Evolutionary conservation across 1,140 invertebrate species (phyloP).

Genomic region (Popillia japonica): DNA sequence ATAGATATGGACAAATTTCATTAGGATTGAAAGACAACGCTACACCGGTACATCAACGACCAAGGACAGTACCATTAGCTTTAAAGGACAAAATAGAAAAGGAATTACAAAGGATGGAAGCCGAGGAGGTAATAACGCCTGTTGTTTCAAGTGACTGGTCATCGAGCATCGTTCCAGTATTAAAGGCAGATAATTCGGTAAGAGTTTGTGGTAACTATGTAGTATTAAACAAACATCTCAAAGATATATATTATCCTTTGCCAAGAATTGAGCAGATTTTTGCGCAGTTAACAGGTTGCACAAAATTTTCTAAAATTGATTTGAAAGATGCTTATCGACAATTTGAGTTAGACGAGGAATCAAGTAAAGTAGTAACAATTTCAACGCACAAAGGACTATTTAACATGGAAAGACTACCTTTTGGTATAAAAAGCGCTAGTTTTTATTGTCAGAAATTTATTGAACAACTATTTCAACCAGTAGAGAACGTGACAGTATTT

Average conservation of each 20-base stretch:
- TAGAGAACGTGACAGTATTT: background rate
- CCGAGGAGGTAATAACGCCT: too few species aligned
- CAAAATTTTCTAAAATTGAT: background rate
- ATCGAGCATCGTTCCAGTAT: too few species aligned
- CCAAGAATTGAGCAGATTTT: too few species aligned
- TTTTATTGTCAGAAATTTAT: background rate
- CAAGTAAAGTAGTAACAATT: background rate
- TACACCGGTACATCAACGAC: background rate
- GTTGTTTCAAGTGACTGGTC: too few species aligned
- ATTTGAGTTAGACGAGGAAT: background rate
- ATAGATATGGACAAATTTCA: too few species aligned
- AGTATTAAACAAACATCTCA: too few species aligned
- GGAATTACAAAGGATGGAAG: background rate
- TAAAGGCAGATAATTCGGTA: too few species aligned
- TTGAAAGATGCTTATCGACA: background rate
- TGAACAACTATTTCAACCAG: background rate
- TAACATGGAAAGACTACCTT: background rate
- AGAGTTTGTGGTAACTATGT: too few species aligned
- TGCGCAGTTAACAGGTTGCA: too few species aligned
- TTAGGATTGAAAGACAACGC: background rate
- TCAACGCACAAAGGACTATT: background rate
- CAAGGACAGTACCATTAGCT: background rate
- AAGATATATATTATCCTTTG: too few species aligned
- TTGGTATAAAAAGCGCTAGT: background rate
- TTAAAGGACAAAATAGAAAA: background rate